Percentiles rank a stretch among this genome's conserved stretches.
Conservation (phyloP, 2,113 vertebrate genomes). For the Heterochromis multidens region DNA sequence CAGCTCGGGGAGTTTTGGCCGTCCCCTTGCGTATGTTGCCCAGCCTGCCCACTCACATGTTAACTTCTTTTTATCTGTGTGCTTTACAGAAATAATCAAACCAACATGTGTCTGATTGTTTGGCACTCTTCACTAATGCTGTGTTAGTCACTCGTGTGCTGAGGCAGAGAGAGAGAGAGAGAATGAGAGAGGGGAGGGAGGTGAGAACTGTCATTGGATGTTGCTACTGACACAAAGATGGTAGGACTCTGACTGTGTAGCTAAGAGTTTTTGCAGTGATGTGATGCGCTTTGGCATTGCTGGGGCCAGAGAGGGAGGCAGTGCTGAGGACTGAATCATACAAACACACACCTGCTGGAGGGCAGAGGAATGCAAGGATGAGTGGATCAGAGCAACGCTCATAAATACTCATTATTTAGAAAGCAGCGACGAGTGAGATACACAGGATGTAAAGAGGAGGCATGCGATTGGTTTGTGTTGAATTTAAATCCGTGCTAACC, state of each 20-base stretch:
- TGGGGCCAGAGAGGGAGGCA: slow-evolving; percentile 10
- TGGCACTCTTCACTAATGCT: neutral
- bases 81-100: slow-evolving; percentile 39
- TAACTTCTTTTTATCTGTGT: slow-evolving; percentile 27
- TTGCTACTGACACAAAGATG: slow-evolving; percentile 18
- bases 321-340: slow-evolving; percentile 13
- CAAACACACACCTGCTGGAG: neutral
- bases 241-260: slow-evolving; percentile 23
- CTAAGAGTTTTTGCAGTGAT: slow-evolving; percentile 40
- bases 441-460: neutral
- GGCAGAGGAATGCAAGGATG: slow-evolving; percentile 15
- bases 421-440: neutral
- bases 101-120: slow-evolving; percentile 24
- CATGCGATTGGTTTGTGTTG: neutral
- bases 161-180: neutral
- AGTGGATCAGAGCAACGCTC: neutral
- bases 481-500: neutral
- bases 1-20: slow-evolving; percentile 9
- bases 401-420: slow-evolving; percentile 3
- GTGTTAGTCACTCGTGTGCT: slow-evolving; percentile 9
- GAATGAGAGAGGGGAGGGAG: no score
- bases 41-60: slow-evolving; percentile 8
- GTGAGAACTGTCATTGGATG: neutral
- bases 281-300: slow-evolving; percentile 55
- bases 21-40: neutral